phyloP scores from a whole-genome alignment of 2,113 vertebrate genomes.

The Chlorodrepanis virens region DNA sequence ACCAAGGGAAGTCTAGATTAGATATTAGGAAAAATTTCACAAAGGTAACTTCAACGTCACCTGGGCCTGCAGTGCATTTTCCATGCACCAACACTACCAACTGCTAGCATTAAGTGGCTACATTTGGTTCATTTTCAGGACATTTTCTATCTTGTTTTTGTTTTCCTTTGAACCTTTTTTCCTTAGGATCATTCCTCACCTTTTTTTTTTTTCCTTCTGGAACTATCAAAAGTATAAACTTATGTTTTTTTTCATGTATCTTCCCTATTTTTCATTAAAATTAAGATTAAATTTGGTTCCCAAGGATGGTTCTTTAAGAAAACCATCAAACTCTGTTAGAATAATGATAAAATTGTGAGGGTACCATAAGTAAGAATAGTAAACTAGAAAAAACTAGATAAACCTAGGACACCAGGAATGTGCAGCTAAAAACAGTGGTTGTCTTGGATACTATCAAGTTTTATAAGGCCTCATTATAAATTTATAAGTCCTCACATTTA shows the following conservation, averaged over 20 bases:
- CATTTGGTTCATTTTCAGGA: background rate
- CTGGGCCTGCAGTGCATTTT: background rate
- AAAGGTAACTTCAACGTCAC: background rate
- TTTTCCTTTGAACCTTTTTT: background rate
- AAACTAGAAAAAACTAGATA: background rate
- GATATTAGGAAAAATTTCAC: background rate
- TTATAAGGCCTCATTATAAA: background rate
- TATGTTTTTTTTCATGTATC: rapidly evolving
- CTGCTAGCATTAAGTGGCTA: background rate
- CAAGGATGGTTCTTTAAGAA: background rate
- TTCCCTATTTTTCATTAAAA: background rate
- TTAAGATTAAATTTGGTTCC: background rate
- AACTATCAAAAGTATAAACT: background rate
- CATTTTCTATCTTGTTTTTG: background rate
- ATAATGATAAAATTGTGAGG: background rate
- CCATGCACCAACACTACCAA: background rate
- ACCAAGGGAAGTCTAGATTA: background rate
- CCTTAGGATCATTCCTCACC: background rate
- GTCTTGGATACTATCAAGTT: background rate
- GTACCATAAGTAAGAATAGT: background rate
- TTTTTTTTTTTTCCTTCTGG: background rate
- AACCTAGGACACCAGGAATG: background rate
- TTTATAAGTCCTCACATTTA: background rate
- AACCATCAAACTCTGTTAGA: background rate
- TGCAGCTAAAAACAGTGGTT: background rate